phyloP scores from a whole-genome alignment of 2,888 invertebrate genomes.

The Adineta ricciae region DNA sequence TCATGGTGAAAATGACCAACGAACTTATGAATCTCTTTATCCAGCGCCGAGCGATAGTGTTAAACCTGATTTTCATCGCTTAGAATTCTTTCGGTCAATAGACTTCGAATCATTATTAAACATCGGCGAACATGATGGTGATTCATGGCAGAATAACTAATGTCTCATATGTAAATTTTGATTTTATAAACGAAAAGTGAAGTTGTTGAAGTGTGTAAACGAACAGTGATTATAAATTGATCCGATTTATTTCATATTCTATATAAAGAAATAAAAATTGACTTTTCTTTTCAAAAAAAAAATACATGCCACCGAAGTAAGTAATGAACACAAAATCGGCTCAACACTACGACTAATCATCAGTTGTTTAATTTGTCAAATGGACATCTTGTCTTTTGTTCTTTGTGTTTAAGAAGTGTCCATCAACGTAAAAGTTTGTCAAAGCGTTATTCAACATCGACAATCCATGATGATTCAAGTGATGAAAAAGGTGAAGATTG shows the following conservation, averaged over 20 bases:
- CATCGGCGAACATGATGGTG: neutral
- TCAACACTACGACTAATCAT: neutral
- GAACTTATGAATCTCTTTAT: constrained; percentile 52
- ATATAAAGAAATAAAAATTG: neutral
- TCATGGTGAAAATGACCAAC: constrained; percentile 49
- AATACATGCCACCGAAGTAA: neutral
- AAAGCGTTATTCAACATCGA: neutral
- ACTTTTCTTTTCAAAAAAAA: neutral
- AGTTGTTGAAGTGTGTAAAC: neutral
- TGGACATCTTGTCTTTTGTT: neutral
- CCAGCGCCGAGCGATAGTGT: constrained; percentile 48
- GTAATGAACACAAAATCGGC: neutral
- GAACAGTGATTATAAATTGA: neutral
- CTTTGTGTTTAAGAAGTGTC: neutral
- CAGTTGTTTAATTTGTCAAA: neutral
- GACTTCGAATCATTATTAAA: constrained; percentile 36
- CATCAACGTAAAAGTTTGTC: neutral
- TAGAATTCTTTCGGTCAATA: constrained; percentile 49
- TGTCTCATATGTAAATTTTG: too few species aligned
- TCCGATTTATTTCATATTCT: neutral
- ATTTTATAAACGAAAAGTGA: neutral
- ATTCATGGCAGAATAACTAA: neutral
- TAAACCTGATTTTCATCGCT: constrained; percentile 53
- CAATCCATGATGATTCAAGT: neutral
- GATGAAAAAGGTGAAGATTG: neutral